Conservation (phyloP, 64 coral and sea anemone genomes). For the Actinia tenebrosa region DNA sequence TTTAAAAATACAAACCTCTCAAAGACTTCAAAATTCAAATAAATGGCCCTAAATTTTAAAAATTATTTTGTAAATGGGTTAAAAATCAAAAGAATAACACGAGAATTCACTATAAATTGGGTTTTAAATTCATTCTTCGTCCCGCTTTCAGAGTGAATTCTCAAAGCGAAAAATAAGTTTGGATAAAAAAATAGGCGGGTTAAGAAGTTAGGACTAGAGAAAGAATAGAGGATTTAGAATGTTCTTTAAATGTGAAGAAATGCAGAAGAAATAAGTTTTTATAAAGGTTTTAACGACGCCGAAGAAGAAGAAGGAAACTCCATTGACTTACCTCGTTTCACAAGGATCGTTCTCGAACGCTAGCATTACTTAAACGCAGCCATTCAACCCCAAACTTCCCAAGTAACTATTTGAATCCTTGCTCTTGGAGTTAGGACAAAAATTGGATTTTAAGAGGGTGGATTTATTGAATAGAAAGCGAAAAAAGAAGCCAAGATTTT, state of each 20-base stretch:
- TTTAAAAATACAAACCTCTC: too few relatives aligned
- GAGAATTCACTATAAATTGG: too few relatives aligned
- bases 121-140: too few relatives aligned
- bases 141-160: too few relatives aligned
- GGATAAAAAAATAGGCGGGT: too few relatives aligned
- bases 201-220: too few relatives aligned
- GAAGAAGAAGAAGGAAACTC: neutral
- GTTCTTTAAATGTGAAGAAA: neutral
- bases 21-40: too few relatives aligned
- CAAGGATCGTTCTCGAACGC: neutral
- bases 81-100: too few relatives aligned
- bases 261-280: neutral
- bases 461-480: neutral
- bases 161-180: too few relatives aligned
- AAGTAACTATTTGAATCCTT: neutral
- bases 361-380: neutral
- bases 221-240: neutral
- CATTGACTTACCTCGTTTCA: constrained; percentile 6
- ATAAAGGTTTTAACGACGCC: neutral
- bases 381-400: neutral
- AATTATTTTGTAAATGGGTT: too few relatives aligned
- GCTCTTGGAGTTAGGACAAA: neutral
- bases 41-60: too few relatives aligned
- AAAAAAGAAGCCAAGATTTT: neutral
- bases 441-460: neutral